Conservation (phyloP, 2,113 vertebrate species). For the Microcebus lehilahytsara region DNA sequence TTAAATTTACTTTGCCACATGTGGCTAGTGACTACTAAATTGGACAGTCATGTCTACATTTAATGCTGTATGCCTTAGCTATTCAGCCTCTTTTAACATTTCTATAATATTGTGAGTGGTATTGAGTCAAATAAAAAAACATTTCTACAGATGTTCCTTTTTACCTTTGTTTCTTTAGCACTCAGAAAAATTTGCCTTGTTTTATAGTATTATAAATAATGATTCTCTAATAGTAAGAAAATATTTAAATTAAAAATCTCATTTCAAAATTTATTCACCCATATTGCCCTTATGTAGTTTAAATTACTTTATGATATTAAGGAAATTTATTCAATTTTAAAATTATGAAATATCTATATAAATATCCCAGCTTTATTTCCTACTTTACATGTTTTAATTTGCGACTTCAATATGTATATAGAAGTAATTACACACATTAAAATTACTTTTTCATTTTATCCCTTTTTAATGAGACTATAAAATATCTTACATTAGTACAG, state of each 20-base stretch:
- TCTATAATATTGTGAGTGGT: neutral
- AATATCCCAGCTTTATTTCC: conserved; percentile 56
- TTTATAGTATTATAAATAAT: neutral
- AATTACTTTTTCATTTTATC: conserved; percentile 63
- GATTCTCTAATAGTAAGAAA: conserved; percentile 4
- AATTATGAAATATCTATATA: conserved; percentile 48
- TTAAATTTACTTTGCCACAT: neutral
- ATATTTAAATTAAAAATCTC: conserved; percentile 12
- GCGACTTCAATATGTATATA: conserved; percentile 49
- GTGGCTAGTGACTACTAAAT: neutral
- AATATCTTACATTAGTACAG: neutral
- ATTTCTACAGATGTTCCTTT: neutral
- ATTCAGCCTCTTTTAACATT: neutral
- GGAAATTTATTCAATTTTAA: conserved; percentile 57
- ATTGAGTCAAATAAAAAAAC: neutral
- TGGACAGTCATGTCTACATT: neutral
- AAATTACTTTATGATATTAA: conserved; percentile 59
- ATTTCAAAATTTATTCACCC: conserved; percentile 47
- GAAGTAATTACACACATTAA: conserved; percentile 58
- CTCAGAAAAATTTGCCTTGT: neutral
- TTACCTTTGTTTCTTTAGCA: neutral
- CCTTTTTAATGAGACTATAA: conserved; percentile 62
- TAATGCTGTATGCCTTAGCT: neutral
- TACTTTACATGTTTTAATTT: conserved; percentile 67
- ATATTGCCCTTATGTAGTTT: conserved; percentile 36